A percentile compares a stretch with the other conserved stretches of the same genome.
phyloP scores from a whole-genome alignment of 2,888 invertebrate species.

The Spisula solida region DNA sequence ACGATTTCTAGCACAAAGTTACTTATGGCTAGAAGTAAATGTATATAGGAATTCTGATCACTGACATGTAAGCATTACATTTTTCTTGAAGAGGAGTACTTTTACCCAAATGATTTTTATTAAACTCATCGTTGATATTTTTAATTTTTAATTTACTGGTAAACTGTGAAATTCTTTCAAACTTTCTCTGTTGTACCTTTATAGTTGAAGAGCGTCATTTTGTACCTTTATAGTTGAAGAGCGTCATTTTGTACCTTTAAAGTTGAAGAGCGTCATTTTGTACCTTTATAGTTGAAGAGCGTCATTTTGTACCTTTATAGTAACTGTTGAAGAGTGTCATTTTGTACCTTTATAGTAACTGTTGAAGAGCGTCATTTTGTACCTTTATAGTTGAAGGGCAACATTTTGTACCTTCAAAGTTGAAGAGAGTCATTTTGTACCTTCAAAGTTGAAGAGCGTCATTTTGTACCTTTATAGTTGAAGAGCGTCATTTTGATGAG shows the following conservation, averaged over 20 bases:
- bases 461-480: conserved; percentile 45
- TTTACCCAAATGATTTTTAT: too few relatives aligned
- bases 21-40: too few relatives aligned
- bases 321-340: conserved; percentile 66
- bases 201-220: conserved; percentile 64
- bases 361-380: neutral
- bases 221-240: conserved; percentile 26
- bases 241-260: neutral
- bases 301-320: conserved; percentile 58
- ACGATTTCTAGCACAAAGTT: too few relatives aligned
- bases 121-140: too few relatives aligned
- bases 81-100: too few relatives aligned
- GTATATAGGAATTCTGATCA: too few relatives aligned
- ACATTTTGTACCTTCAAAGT: conserved; percentile 48
- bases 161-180: too few relatives aligned
- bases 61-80: too few relatives aligned
- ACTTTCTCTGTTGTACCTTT: neutral
- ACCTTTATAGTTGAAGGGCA: conserved; percentile 54
- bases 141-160: too few relatives aligned
- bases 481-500: conserved; percentile 67
- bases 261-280: neutral
- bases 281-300: conserved; percentile 60
- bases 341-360: conserved; percentile 45
- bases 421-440: neutral
- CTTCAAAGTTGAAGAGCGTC: neutral